Conservation (phyloP, 2,113 vertebrate genomes). For the Accipiter virgatus region DNA sequence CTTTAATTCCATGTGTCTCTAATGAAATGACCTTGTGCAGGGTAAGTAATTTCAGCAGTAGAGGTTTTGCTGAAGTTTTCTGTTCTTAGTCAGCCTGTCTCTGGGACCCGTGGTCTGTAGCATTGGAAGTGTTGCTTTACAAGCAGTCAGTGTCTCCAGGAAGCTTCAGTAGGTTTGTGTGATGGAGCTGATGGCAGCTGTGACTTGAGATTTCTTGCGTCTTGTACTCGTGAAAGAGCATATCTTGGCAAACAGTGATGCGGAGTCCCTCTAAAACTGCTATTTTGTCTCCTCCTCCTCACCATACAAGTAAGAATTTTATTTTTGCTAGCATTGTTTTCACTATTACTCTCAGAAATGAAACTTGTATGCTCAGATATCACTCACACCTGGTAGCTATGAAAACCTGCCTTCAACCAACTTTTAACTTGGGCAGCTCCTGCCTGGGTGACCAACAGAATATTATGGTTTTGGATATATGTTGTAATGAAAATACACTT, state of each 20-base stretch:
- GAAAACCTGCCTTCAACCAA: neutral
- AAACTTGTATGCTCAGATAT: neutral
- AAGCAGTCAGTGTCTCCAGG: neutral
- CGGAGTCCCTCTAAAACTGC: neutral
- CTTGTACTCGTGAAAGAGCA: fast-evolving
- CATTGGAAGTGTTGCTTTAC: neutral
- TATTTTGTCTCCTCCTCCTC: neutral
- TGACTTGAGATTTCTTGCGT: neutral
- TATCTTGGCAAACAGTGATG: neutral
- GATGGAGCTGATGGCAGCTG: neutral
- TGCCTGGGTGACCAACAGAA: neutral
- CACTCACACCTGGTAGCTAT: neutral
- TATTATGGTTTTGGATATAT: neutral
- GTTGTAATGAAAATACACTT: neutral
- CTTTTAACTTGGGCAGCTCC: neutral
- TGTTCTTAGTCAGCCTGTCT: neutral
- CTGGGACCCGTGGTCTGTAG: neutral
- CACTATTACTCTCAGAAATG: neutral
- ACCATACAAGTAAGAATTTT: neutral
- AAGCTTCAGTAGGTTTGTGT: no score
- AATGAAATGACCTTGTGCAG: neutral
- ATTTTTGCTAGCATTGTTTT: neutral
- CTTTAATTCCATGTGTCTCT: neutral
- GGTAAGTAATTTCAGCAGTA: neutral
- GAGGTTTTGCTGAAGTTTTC: neutral